Percentiles rank a stretch among this genome's conserved stretches.
phyloP scores from a whole-genome alignment of 2,888 invertebrate species.

The Sialis lutaria region DNA sequence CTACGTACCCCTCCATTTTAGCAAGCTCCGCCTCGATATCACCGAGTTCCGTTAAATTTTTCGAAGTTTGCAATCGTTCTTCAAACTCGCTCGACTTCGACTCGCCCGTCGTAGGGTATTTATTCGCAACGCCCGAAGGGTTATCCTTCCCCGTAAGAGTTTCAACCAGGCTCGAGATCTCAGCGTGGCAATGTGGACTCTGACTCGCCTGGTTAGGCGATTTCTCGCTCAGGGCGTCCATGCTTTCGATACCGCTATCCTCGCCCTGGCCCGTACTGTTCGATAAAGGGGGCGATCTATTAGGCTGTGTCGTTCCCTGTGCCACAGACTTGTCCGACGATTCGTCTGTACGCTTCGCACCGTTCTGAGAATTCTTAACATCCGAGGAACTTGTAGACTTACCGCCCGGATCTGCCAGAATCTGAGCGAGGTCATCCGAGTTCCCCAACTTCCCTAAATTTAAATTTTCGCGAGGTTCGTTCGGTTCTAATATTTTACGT shows the following conservation, averaged over 20 bases:
- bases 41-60: slow-evolving; percentile 25
- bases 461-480: not conserved
- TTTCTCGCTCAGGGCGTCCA: slow-evolving; percentile 87
- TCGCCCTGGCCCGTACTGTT: slow-evolving; percentile 45
- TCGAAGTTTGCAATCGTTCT: not conserved
- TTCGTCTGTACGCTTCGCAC: not conserved
- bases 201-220: slow-evolving; percentile 74
- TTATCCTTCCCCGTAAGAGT: slow-evolving; percentile 13
- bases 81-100: not conserved
- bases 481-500: not conserved
- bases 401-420: slow-evolving; percentile 1
- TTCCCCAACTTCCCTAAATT: not conserved
- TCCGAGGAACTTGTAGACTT: not conserved
- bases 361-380: not conserved
- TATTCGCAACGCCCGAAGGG: slow-evolving; percentile 15
- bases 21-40: slow-evolving; percentile 54
- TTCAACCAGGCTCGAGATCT: slow-evolving; percentile 14
- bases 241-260: slow-evolving; percentile 82
- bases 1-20: slow-evolving; percentile 42
- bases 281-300: slow-evolving; percentile 16
- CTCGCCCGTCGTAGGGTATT: not conserved
- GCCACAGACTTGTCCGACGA: not conserved
- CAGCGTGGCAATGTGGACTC: slow-evolving; percentile 40
- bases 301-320: not conserved
- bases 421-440: slow-evolving; percentile 1